Evolutionary conservation across 2,113 vertebrate genomes (phyloP).

Genomic region (Neogobius melanostomus): DNA sequence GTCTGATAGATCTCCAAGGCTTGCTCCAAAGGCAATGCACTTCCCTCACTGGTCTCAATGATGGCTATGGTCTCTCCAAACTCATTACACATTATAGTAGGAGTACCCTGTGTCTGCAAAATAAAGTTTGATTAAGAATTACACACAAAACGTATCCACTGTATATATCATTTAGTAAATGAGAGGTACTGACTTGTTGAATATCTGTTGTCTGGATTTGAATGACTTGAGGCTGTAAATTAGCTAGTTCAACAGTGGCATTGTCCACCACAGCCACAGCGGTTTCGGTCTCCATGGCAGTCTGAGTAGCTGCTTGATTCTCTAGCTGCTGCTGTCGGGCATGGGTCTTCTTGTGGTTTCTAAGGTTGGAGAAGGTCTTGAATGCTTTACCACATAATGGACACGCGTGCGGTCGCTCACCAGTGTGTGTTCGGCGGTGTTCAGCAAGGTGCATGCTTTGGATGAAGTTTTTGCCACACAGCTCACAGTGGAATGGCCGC

Average conservation of each 20-base stretch:
- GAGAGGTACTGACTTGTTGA: constrained; percentile 60
- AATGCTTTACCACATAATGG: constrained; percentile 84
- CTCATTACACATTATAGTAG: constrained; percentile 88
- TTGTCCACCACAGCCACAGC: constrained; percentile 62
- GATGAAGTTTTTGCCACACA: constrained; percentile 86
- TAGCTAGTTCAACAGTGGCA: constrained; percentile 46
- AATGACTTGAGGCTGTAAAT: constrained; percentile 72
- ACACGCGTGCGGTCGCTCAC: constrained; percentile 84
- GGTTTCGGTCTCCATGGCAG: constrained; percentile 31
- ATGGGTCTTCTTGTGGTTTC: constrained; percentile 88
- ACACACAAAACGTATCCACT: not conserved
- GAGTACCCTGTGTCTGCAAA: constrained; percentile 64
- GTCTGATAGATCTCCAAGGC: constrained; percentile 83
- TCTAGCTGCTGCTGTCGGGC: constrained; percentile 67
- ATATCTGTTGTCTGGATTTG: constrained; percentile 76
- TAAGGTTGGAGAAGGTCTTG: constrained; percentile 87
- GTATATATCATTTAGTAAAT: not conserved
- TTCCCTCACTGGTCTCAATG: constrained; percentile 84
- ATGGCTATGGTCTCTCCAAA: constrained; percentile 90
- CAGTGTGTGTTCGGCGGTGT: constrained; percentile 85
- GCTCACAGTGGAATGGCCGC: constrained; percentile 83
- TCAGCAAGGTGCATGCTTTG: constrained; percentile 89
- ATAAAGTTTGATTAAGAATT: not conserved
- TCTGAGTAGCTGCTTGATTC: constrained; percentile 42
- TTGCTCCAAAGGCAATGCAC: constrained; percentile 79